Evolutionary conservation across 2,797 vertebrate genomes (phyloP), one percentile per base, ranked within the genome.

Genomic region (Eleutherodactylus coqui): DNA sequence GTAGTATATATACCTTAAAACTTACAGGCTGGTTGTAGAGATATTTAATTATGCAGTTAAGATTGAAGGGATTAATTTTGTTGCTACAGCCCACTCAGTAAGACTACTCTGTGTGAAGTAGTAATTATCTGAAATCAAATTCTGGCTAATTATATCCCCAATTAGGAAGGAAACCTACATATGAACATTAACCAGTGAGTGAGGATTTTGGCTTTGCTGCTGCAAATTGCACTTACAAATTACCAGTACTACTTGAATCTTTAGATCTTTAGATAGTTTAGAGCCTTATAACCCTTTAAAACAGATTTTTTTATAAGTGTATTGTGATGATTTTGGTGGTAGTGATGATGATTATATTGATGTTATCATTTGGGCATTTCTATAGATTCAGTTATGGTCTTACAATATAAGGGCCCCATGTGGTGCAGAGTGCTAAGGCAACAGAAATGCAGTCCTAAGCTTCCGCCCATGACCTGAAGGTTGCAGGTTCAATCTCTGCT

Each of bases 131-230:
- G 36, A 41, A 70, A 70, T 41, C 67, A 43, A 70, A 70, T 43
- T 69, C 17, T 38, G 64, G 64, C 64, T 69, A 69, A 69, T 69
- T 69, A 69, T 69, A 38, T 69, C 10, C 5, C 64, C 34, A 69
- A 69, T 69, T 69, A 67, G 32, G 62, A 67, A 36, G 64, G 34
- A 69, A 64, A 69, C 34, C 64, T 38, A 36, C 64, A 69, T 69
- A 69, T 32, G 34, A 38, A 69, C 14, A 69, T 69, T 69, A 69
- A 69, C 64, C 64, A 69, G 64, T 38, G 17, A 69, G 64, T 36
- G 5, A 11, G 38, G 32, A 21, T 16, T 6, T 16, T 64, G 29
- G 29, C 16, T 19, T 36, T 36, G 32, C 38, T 69, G 29, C 34
- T 38, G 8, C 64, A 69, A 69, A 36, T 38, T 1, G 38, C 17